A percentile compares a stretch with the other conserved stretches of the same genome.
These are phyloP conservation scores for Xenops minutus DNA, from an alignment of 2,797 vertebrate species.

Conservation along the genomic window DNA sequence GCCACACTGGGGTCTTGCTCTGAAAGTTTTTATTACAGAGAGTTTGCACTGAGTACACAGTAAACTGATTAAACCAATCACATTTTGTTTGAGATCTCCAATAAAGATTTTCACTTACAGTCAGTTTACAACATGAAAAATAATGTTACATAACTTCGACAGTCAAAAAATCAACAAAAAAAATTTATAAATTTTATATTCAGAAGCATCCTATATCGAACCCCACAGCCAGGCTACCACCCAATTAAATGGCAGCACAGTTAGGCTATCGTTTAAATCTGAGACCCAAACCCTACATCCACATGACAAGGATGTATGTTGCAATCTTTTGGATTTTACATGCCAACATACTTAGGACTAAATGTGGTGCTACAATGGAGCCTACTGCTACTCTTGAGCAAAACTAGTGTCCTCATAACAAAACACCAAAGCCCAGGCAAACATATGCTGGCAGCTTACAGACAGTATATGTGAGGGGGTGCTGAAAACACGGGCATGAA, in stretches of 20 bases:
- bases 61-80: neutral
- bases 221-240: neutral
- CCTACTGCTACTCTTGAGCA: neutral
- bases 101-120: neutral
- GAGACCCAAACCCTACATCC: neutral
- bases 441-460: neutral
- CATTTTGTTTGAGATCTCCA: neutral
- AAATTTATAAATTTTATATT: neutral
- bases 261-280: neutral
- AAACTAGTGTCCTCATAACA: neutral
- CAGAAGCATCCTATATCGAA: neutral
- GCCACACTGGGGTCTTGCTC: neutral
- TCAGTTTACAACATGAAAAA: neutral
- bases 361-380: neutral
- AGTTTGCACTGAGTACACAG: neutral
- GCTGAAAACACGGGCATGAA: neutral
- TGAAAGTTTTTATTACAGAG: neutral
- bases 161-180: neutral
- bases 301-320: accelerated
- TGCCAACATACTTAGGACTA: neutral
- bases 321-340: neutral
- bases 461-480: neutral
- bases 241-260: neutral
- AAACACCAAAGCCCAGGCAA: neutral
- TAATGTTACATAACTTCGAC: neutral